Evolutionary conservation across 2,888 invertebrate species (phyloP).

Genomic region (Pteria penguin): DNA sequence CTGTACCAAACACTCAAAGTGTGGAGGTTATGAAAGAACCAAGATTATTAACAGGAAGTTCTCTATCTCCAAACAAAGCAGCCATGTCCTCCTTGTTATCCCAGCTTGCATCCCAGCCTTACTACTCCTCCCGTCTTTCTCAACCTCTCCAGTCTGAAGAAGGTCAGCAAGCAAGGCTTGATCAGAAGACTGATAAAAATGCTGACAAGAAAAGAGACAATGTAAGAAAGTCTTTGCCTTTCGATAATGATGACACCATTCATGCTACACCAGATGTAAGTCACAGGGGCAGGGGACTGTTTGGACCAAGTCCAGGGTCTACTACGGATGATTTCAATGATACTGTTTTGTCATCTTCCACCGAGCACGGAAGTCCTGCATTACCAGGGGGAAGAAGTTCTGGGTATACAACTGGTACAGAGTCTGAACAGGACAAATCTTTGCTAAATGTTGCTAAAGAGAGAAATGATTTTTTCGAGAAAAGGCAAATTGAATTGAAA

Average conservation of each 20-base stretch:
- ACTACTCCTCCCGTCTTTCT: conserved; percentile 56
- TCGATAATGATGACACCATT: conserved; percentile 64
- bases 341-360: conserved; percentile 58
- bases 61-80: conserved; percentile 40
- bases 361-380: conserved; percentile 64
- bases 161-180: background rate
- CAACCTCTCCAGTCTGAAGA: conserved; percentile 18
- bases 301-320: conserved; percentile 35
- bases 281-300: conserved; percentile 23
- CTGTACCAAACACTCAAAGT: background rate
- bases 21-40: conserved; percentile 2
- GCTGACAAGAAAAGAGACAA: conserved; percentile 54
- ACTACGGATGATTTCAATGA: conserved; percentile 55
- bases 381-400: conserved; percentile 40
- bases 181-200: conserved; percentile 44
- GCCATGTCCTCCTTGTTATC: conserved; percentile 56
- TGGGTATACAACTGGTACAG: background rate
- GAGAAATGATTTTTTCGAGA: conserved; percentile 49
- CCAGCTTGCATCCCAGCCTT: conserved; percentile 59
- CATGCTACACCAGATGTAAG: conserved; percentile 37
- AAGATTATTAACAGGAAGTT: conserved; percentile 5
- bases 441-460: conserved; percentile 19
- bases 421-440: conserved; percentile 30
- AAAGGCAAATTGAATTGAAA: conserved; percentile 59
- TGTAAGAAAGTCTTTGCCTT: conserved; percentile 66